phyloP scores from a whole-genome alignment of 2,113 vertebrate species.

The Ovis canadensis region DNA sequence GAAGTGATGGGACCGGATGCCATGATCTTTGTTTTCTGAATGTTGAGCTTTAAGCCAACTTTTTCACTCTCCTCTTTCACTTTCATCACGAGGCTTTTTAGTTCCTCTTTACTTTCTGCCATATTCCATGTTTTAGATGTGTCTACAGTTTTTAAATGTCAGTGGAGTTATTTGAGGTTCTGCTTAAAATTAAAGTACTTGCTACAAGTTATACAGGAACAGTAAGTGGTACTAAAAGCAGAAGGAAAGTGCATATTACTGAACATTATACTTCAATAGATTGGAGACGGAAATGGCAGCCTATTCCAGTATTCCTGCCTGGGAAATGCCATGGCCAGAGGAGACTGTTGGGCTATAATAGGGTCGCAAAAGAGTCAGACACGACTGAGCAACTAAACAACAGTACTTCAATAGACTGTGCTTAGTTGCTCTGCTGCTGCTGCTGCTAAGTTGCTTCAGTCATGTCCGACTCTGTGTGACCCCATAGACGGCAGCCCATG shows the following conservation, averaged over 20 bases:
- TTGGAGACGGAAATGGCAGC: background rate
- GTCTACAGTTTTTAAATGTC: constrained; percentile 3
- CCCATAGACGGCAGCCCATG: too few relatives aligned
- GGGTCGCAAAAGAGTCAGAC: background rate
- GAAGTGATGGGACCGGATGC: too few relatives aligned
- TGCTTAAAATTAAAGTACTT: background rate
- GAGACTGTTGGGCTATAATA: background rate
- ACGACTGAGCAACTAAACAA: background rate
- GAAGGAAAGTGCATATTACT: background rate
- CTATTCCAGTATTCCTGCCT: background rate
- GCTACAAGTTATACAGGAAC: background rate
- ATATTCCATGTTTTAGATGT: background rate
- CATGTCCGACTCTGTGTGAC: too few relatives aligned
- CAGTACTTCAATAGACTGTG: background rate
- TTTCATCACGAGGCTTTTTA: too few relatives aligned
- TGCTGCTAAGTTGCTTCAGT: too few relatives aligned
- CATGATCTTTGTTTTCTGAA: too few relatives aligned
- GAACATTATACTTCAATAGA: background rate
- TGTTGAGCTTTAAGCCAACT: too few relatives aligned
- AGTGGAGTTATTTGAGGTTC: background rate
- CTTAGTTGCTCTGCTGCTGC: background rate
- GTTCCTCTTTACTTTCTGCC: too few relatives aligned
- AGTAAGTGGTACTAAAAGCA: background rate
- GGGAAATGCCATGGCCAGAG: background rate
- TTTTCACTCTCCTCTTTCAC: too few relatives aligned